A percentile compares a stretch with the other conserved stretches of the same genome.
These are phyloP conservation scores for Antechinus flavipes DNA, from an alignment of 2,113 vertebrate genomes.

Conservation along the genomic window DNA sequence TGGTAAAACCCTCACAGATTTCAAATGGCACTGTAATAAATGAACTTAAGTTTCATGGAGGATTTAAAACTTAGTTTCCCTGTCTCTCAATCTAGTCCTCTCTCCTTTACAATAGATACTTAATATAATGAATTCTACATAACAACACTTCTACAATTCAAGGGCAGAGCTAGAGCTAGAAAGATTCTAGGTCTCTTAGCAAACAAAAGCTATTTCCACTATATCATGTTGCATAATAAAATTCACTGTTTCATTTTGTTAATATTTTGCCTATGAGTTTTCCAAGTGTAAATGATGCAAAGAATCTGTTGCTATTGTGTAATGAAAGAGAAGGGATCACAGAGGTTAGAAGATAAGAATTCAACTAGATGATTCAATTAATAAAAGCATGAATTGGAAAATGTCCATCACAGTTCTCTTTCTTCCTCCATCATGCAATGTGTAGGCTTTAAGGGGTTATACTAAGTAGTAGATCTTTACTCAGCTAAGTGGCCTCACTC, in stretches of 20 bases:
- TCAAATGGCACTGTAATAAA: not conserved
- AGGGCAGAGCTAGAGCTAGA: not conserved
- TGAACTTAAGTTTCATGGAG: not conserved
- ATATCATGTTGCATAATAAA: not conserved
- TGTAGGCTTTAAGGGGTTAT: not conserved
- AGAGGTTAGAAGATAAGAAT: not conserved
- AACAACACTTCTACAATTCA: not conserved
- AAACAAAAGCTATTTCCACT: not conserved
- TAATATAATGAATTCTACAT: not conserved
- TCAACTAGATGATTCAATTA: not conserved
- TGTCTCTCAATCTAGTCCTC: not conserved
- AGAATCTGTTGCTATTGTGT: not conserved
- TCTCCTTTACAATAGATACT: not conserved
- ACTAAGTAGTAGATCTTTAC: conserved; percentile 1
- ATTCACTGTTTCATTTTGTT: not conserved
- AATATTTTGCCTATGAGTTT: not conserved
- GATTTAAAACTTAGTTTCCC: not conserved
- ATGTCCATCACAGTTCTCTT: not conserved
- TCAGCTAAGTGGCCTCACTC: not conserved
- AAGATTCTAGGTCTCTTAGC: not conserved
- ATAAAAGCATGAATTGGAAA: not conserved
- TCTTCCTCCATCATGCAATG: not conserved
- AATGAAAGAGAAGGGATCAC: not conserved
- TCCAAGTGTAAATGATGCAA: not conserved
- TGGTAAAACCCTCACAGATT: not conserved